Evolutionary conservation across 2,113 vertebrate genomes (phyloP).

Genomic region (Otocyon megalotis): DNA sequence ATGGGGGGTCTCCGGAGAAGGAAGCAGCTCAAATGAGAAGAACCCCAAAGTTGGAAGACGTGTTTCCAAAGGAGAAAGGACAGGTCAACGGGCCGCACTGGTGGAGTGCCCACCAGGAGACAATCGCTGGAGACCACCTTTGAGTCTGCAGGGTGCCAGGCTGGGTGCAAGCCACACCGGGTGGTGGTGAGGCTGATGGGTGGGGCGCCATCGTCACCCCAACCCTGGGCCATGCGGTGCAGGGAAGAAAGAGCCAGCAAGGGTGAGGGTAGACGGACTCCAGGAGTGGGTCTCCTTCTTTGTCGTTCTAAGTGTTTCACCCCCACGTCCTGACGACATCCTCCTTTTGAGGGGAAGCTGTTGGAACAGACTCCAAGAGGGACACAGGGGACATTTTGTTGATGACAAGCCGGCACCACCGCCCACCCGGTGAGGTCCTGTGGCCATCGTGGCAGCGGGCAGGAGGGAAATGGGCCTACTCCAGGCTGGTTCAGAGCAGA

Average conservation of each 20-base stretch:
- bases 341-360: neutral
- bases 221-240: neutral
- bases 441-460: neutral
- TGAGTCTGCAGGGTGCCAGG: too few relatives aligned
- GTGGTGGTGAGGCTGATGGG: neutral
- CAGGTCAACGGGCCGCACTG: neutral
- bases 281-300: neutral
- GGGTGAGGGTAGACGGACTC: neutral
- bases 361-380: neutral
- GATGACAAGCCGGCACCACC: neutral
- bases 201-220: accelerated
- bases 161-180: neutral
- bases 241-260: neutral
- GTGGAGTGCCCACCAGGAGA: neutral
- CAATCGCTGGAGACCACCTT: neutral
- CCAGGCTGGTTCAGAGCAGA: neutral
- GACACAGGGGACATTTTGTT: neutral
- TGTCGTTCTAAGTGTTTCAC: neutral
- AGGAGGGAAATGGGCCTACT: neutral
- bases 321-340: neutral
- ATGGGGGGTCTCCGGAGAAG: neutral
- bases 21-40: neutral
- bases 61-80: neutral
- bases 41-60: neutral
- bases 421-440: too few relatives aligned